Evolutionary conservation across 2,113 vertebrate species (phyloP), one percentile per base, ranked within the genome.

Genomic region (Willisornis vidua): DNA sequence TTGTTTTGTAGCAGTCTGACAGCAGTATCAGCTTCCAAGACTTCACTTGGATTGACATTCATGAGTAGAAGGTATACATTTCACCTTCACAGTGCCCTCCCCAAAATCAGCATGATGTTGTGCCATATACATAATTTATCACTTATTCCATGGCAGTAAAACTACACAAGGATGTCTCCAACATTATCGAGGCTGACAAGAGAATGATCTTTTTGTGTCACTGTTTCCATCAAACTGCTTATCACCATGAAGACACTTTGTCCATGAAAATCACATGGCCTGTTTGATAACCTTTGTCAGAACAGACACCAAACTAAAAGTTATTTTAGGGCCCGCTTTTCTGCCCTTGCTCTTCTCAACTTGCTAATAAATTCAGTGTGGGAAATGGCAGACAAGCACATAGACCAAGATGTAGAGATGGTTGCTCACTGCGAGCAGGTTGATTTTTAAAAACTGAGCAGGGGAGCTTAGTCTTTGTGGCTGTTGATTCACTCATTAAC

Each of bases 1-100:
- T 88, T 55, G 63, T 80, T 94, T 74, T 85, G 45, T 70, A 83
- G 70, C 67, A 68, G 33, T 76, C 74, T 94, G 89, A 93, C 77
- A 82, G 87, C 91, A 72, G 24, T 65, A 46, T 62, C 26, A 1
- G 6, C 78, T 82, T 82, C 67, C 78, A 76, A 70, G 46, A 26
- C 74, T 83, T 84, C 46, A 48, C 35, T 83, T 74, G 66, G 71
- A 96, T 90, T 88, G 75, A 71, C 75, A 55, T 90, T 93, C 82
- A 59, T 80, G 65, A 92, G 71, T 78, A 83, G 72, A 71, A 93
- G 59, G 72, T 88, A 59, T 29, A 45, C 33, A 41, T 94, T 95
- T 96, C 90, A 95, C 96, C 91, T 96, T 94, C 87, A 63, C 2
- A 5, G 20, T 84, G 80, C 68, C 63, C 43, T 95, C 55, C 85